These are phyloP conservation scores for Ficedula albicollis DNA, from an alignment of 2,797 vertebrate species.

Conservation along the genomic window DNA sequence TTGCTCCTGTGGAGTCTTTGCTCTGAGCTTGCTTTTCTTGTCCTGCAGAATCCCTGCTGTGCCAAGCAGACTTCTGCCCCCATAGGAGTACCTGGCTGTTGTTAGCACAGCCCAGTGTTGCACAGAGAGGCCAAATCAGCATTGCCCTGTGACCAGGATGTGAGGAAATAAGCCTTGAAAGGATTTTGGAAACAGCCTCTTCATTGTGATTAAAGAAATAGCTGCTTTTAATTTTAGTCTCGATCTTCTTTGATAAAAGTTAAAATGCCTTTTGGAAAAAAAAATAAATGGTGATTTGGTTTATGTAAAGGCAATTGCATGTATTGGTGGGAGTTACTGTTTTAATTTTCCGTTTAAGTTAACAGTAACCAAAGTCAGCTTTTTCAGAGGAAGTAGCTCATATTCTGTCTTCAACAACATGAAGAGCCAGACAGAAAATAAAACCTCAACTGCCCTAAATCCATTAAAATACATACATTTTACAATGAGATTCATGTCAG, in stretches of 20 bases:
- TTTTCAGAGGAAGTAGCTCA: neutral
- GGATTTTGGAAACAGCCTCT: neutral
- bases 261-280: neutral
- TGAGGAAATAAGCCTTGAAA: neutral
- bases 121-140: neutral
- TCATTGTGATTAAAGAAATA: neutral
- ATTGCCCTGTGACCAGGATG: neutral
- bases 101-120: fast-evolving
- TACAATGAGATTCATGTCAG: fast-evolving
- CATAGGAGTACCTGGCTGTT: fast-evolving
- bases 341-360: neutral
- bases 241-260: neutral
- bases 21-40: neutral
- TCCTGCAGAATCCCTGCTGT: neutral
- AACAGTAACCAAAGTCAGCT: neutral
- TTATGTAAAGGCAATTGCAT: neutral
- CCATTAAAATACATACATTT: neutral
- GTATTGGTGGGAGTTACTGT: neutral
- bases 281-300: neutral
- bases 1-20: neutral
- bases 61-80: neutral
- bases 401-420: neutral
- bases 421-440: neutral
- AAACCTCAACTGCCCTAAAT: neutral
- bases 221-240: neutral